Conservation (phyloP, 1,140 invertebrate species). For the Gonatopus flavifemur region DNA sequence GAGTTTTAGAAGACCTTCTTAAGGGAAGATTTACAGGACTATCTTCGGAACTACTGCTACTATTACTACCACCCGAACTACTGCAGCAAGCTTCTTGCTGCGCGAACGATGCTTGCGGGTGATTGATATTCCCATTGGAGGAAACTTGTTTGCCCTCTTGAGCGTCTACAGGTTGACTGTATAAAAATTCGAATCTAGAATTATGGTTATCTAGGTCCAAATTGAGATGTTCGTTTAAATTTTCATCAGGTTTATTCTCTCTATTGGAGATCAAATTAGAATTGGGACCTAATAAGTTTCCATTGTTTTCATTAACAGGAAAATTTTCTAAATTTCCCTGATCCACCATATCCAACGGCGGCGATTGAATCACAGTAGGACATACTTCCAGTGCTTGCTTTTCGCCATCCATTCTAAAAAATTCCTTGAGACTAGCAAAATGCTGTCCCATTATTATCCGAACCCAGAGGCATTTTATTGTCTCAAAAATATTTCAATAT, state of each 20-base stretch:
- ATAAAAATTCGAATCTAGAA: slow-evolving; percentile 54
- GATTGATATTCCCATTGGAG: slow-evolving; percentile 47
- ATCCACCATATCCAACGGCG: slow-evolving; percentile 34
- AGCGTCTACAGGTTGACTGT: slow-evolving; percentile 50
- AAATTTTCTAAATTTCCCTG: slow-evolving; percentile 33
- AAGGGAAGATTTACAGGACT: slow-evolving; percentile 49
- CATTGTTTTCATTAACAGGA: slow-evolving; percentile 44
- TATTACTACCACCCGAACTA: slow-evolving; percentile 49
- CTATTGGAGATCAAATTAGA: slow-evolving; percentile 34
- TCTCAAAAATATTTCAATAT: slow-evolving; percentile 20
- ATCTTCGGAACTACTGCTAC: slow-evolving; percentile 54
- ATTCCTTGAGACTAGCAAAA: slow-evolving; percentile 57
- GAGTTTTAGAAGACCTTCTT: slow-evolving; percentile 52
- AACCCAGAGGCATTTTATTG: slow-evolving; percentile 48
- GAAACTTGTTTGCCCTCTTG: slow-evolving; percentile 46
- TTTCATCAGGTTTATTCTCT: slow-evolving; percentile 41
- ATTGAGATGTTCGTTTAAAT: slow-evolving; percentile 45
- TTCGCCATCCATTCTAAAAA: slow-evolving; percentile 54
- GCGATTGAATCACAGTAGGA: slow-evolving; percentile 27
- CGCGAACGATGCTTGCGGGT: slow-evolving; percentile 26
- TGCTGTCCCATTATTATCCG: slow-evolving; percentile 56
- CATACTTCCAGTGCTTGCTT: slow-evolving; percentile 37
- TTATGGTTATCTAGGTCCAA: slow-evolving; percentile 54
- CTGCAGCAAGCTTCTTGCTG: slow-evolving; percentile 41
- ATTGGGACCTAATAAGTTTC: slow-evolving; percentile 42